Conservation (phyloP, 2,888 invertebrate genomes). For the Folsomia candida region DNA sequence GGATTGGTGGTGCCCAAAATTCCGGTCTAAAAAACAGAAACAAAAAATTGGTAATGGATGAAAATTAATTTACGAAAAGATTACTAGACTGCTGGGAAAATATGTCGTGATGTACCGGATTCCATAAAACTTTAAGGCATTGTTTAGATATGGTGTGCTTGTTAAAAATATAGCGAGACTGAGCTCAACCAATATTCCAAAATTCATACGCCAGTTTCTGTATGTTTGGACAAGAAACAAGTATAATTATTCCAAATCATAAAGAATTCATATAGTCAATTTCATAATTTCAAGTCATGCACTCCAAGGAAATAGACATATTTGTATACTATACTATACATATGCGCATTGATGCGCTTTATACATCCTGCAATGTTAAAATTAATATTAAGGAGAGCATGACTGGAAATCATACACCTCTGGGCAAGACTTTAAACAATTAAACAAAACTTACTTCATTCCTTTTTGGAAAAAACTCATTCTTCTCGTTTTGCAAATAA, state of each 20-base stretch:
- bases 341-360: not conserved
- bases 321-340: too few species aligned
- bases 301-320: too few species aligned
- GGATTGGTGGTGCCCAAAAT: slow-evolving; percentile 61
- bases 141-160: slow-evolving; percentile 44
- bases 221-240: not conserved
- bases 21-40: slow-evolving; percentile 19
- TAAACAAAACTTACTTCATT: slow-evolving; percentile 54
- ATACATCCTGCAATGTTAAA: not conserved
- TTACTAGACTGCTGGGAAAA: slow-evolving; percentile 27
- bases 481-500: slow-evolving; percentile 46
- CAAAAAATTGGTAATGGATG: not conserved
- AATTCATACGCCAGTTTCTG: slow-evolving; percentile 49
- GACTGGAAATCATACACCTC: too few species aligned
- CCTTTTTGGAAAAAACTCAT: slow-evolving; percentile 45
- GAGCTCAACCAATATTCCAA: slow-evolving; percentile 43
- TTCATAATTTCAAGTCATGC: too few species aligned
- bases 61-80: not conserved
- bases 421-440: too few species aligned
- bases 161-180: slow-evolving; percentile 38
- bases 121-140: slow-evolving; percentile 22
- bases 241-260: too few species aligned
- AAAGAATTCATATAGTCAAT: too few species aligned
- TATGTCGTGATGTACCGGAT: slow-evolving; percentile 30
- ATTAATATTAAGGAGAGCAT: not conserved